Evolutionary conservation across 2,888 invertebrate genomes (phyloP), one percentile per base, ranked within the genome.

Genomic region (Himalopsyche tibetana): DNA sequence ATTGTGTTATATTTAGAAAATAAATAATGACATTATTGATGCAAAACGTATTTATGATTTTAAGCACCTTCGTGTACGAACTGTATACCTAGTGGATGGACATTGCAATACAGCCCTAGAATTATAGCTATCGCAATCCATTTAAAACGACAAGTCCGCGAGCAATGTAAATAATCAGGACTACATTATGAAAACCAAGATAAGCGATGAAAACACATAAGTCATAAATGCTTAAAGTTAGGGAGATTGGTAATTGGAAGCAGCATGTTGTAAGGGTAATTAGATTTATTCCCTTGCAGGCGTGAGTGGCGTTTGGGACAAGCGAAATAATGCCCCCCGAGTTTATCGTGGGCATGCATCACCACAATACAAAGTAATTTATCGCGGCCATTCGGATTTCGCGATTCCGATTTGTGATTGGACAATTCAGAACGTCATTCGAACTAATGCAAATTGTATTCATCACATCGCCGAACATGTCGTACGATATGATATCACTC

Each of bases 341-440:
- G 63, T 63, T 63, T 63, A 63, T 63, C 63, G 63, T 19, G 63
- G 63, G 63, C 63, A 63, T 63, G 63, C 19, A 63, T 63, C 63
- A 63, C 63, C 63, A 63, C 63, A 63, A 51, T 51, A 51, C 51
- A 51, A 51, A 51, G 51, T 51, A 51, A 63, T 63, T 63, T 63
- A 63, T 63, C 19, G 63, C 63, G 63, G 63, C 63, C 63, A 63
- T 28, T 19, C 19, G 51, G 51, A 51, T 51, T 51, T 51, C 15
- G 51, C 51, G 63, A 63, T 63, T 28, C 63, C 63, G 19, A 63
- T 63, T 63, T 63, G 63, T 63, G 63, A 63, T 63, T 63, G 63
- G 63, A n/a, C 63, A 63, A 63, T 63, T 63, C 63, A 63, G 63
- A 4, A 63, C 63, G 63, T 63, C 63, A 63, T 63, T 28, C 19